These are phyloP conservation scores for Latrodectus elegans DNA, from an alignment of 2,888 invertebrate genomes.

Conservation along the genomic window DNA sequence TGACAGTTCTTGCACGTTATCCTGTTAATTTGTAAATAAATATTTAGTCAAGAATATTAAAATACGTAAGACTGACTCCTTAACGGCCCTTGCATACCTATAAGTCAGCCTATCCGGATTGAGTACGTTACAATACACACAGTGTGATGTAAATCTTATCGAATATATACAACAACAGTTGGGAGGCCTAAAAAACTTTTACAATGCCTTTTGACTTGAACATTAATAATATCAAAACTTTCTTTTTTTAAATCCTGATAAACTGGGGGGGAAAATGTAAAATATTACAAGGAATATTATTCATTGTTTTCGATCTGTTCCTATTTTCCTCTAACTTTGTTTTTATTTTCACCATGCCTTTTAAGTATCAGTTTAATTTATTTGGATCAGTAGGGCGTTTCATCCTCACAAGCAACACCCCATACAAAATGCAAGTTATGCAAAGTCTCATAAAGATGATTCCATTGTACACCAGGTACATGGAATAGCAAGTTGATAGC, in stretches of 20 bases:
- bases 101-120: too few species aligned
- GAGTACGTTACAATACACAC: too few species aligned
- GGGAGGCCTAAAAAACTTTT: neutral
- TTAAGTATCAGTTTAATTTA: neutral
- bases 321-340: neutral
- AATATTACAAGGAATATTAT: neutral
- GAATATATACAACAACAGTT: neutral
- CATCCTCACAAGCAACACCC: neutral
- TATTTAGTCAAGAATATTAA: too few species aligned
- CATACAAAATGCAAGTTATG: conserved; percentile 4
- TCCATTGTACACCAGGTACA: conserved; percentile 15
- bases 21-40: too few species aligned
- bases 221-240: conserved; percentile 3
- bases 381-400: neutral
- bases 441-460: conserved; percentile 41
- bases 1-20: too few species aligned
- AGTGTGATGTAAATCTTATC: neutral
- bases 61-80: too few species aligned
- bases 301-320: neutral
- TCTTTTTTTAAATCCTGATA: neutral
- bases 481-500: conserved; percentile 42
- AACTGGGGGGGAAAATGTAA: neutral
- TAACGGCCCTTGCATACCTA: too few species aligned
- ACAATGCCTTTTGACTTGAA: conserved; percentile 13
- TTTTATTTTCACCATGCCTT: neutral